These are phyloP conservation scores for Astur gentilis DNA, from an alignment of 2,113 vertebrate species.

Conservation along the genomic window DNA sequence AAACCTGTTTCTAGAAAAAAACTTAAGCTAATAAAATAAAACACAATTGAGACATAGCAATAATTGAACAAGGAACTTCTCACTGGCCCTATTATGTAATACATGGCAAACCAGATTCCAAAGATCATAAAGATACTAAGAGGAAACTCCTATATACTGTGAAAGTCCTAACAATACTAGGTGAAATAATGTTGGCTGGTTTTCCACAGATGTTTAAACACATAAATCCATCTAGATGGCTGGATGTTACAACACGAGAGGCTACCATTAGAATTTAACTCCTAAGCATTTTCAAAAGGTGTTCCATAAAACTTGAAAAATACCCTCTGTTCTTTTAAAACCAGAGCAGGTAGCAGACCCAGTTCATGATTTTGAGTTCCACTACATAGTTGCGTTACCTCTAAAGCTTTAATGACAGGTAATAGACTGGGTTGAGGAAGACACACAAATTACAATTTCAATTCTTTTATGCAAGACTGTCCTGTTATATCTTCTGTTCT, in stretches of 20 bases:
- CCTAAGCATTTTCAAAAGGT: not conserved
- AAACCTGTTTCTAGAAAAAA: not conserved
- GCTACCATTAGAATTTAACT: not conserved
- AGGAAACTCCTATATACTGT: not conserved
- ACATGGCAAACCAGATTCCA: not conserved
- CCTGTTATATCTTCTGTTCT: not conserved
- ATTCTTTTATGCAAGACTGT: not conserved
- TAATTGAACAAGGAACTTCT: not conserved
- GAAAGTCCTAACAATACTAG: not conserved
- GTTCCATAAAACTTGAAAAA: not conserved
- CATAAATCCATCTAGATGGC: not conserved
- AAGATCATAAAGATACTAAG: not conserved
- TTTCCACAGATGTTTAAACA: not conserved
- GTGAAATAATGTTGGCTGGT: not conserved
- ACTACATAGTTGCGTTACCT: not conserved
- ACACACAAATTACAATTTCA: not conserved
- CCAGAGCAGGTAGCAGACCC: not conserved
- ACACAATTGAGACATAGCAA: not conserved
- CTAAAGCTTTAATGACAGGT: not conserved
- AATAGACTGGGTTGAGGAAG: not conserved
- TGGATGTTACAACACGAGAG: not conserved
- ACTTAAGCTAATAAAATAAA: not conserved
- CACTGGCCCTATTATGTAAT: not conserved
- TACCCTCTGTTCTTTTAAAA: not conserved
- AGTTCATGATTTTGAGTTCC: not conserved